These are phyloP conservation scores for Chymomyza procnemis DNA, from an alignment of 2,888 invertebrate species.

Conservation along the genomic window DNA sequence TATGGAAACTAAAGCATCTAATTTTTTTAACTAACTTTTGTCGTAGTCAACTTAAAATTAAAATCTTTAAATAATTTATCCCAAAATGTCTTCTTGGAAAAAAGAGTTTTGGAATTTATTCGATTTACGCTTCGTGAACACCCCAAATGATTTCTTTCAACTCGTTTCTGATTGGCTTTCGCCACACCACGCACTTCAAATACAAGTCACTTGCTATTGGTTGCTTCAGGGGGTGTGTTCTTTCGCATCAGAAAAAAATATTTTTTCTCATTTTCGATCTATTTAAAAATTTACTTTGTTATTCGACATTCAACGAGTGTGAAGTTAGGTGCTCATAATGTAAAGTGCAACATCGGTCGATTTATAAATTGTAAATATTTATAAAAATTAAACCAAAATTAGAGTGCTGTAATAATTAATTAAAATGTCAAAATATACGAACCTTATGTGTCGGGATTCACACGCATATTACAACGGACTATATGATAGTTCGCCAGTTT, in stretches of 20 bases:
- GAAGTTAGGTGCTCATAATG: background rate
- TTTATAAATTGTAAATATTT: background rate
- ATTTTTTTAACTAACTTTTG: too few relatives aligned
- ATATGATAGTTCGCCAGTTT: background rate
- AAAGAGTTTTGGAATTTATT: too few relatives aligned
- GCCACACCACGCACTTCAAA: background rate
- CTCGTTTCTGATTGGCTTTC: too few relatives aligned
- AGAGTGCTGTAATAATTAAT: background rate
- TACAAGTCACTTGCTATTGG: background rate
- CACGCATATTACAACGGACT: background rate
- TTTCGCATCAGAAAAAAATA: background rate
- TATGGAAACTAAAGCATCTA: too few relatives aligned
- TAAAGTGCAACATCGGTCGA: background rate
- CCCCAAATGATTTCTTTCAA: too few relatives aligned
- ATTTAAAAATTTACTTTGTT: background rate
- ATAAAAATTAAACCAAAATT: background rate
- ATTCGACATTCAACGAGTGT: background rate
- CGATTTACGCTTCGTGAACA: too few relatives aligned
- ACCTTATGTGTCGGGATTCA: background rate
- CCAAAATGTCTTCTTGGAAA: too few relatives aligned
- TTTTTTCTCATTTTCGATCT: background rate
- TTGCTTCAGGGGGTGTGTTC: background rate
- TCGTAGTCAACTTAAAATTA: too few relatives aligned
- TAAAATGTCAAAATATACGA: slow-evolving; percentile 5
- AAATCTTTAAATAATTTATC: too few relatives aligned